phyloP scores from a whole-genome alignment of 2,888 invertebrate species.

The Chrysodeixis includens region DNA sequence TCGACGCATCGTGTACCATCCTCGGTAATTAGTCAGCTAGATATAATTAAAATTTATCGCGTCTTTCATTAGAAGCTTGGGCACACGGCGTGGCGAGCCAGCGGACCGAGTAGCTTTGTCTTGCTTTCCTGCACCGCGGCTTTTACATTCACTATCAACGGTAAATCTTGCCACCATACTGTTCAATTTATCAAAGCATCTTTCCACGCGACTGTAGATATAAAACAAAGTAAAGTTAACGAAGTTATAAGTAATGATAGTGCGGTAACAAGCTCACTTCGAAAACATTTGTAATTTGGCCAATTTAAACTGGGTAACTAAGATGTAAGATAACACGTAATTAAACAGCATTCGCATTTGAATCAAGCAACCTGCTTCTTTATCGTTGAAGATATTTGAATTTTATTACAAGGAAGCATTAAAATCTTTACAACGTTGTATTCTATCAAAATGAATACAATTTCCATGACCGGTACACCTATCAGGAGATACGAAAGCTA shows the following conservation, averaged over 20 bases:
- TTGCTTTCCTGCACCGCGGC: slow-evolving; percentile 77
- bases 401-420: no score
- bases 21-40: slow-evolving; percentile 73
- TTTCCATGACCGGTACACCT: background rate
- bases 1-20: slow-evolving; percentile 55
- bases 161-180: slow-evolving; percentile 74
- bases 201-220: slow-evolving; percentile 54
- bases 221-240: slow-evolving; percentile 39
- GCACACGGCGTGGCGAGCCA: slow-evolving; percentile 71
- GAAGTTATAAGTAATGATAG: slow-evolving; percentile 18
- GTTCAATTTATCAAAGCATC: slow-evolving; percentile 69
- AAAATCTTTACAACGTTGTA: no score
- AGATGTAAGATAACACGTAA: background rate
- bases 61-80: slow-evolving; percentile 79
- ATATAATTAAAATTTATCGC: slow-evolving; percentile 83
- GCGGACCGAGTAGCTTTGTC: slow-evolving; percentile 71
- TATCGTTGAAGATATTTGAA: no score
- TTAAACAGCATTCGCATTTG: background rate
- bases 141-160: slow-evolving; percentile 75
- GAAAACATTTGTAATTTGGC: background rate
- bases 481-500: background rate
- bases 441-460: background rate
- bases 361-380: no score
- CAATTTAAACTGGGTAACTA: background rate
- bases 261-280: slow-evolving; percentile 6